Evolutionary conservation across 2,888 invertebrate species (phyloP), one percentile per base, ranked within the genome.

Genomic region (Serrognathus titanus): DNA sequence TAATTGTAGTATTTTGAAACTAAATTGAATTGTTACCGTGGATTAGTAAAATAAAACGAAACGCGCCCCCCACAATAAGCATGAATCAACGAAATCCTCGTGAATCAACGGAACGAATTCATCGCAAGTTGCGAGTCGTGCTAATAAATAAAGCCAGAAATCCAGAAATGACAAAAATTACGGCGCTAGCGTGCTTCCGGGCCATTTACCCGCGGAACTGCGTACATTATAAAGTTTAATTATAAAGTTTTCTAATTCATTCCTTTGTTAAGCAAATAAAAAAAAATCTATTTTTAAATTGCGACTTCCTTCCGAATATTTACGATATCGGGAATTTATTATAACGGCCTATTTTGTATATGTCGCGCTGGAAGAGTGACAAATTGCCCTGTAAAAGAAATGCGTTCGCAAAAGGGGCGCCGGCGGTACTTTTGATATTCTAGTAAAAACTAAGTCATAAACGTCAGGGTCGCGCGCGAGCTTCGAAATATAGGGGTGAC

Each of bases 361-460:
- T 31, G 24, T 31, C 24, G 24, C 24, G 24, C 24, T 31, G 24
- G 24, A 31, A 31, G 24, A 6, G 24, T 31, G 24, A 31, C 24
- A 31, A 31, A 31, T 31, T 31, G 24, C 24, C 24, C 24, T 31
- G 24, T 31, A 31, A 31, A 31, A 31, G 24, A 31, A 31, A 31
- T 31, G 24, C 24, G 24, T 31, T 31, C 6, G 2, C 24, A 1
- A 31, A 31, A 31, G 4, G 24, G 24, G 24, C 24, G 24, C 6
- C 24, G 24, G 24, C 24, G 24, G 24, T 31, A 31, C 24, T 31
- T 31, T 31, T 31, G 24, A 31, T 31, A 51, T 51, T 51, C 43
- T 36, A 51, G 43, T 51, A 51, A 51, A 43, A 51, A 51, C 13
- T 51, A 16, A 45, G 51, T 51, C 51, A 45, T 51, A 51, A 51